Evolutionary conservation across 92 coral and sea anemone species (phyloP).

Genomic region (Paragorgia papillata): DNA sequence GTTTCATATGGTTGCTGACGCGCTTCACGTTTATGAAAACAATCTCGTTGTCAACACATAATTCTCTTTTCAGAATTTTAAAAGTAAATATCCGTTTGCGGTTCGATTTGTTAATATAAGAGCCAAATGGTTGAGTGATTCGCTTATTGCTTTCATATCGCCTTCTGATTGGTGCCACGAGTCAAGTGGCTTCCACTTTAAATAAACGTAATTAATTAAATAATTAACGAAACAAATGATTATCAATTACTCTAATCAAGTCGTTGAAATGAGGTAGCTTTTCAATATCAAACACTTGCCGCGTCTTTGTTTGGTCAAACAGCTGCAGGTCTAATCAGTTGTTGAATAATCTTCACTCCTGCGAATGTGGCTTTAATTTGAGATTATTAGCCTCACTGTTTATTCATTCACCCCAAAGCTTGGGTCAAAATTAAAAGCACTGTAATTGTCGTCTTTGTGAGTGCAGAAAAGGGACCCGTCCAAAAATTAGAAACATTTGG

Average conservation of each 20-base stretch:
- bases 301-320: constrained; percentile 78
- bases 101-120: constrained; percentile 47
- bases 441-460: constrained; percentile 20
- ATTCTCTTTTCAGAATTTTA: constrained; percentile 29
- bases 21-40: constrained; percentile 28
- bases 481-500: constrained; percentile 11
- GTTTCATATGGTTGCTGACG: constrained; percentile 9
- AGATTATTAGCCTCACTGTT: constrained; percentile 42
- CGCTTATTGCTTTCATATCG: constrained; percentile 42
- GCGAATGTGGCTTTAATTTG: constrained; percentile 50
- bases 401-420: constrained; percentile 40
- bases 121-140: constrained; percentile 41
- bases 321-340: constrained; percentile 93
- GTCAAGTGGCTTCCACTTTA: constrained; percentile 81
- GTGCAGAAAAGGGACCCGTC: constrained; percentile 27
- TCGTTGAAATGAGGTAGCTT: constrained; percentile 83
- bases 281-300: constrained; percentile 79
- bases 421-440: constrained; percentile 26
- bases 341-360: constrained; percentile 62
- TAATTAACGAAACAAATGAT: constrained; percentile 99
- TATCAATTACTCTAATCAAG: constrained; percentile 99
- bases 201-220: constrained; percentile 99
- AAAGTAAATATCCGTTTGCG: constrained; percentile 47
- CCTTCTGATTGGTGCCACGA: constrained; percentile 69
- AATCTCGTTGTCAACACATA: constrained; percentile 44